These are phyloP conservation scores for Orcinus orca DNA, from an alignment of 2,113 vertebrate species.

Conservation along the genomic window DNA sequence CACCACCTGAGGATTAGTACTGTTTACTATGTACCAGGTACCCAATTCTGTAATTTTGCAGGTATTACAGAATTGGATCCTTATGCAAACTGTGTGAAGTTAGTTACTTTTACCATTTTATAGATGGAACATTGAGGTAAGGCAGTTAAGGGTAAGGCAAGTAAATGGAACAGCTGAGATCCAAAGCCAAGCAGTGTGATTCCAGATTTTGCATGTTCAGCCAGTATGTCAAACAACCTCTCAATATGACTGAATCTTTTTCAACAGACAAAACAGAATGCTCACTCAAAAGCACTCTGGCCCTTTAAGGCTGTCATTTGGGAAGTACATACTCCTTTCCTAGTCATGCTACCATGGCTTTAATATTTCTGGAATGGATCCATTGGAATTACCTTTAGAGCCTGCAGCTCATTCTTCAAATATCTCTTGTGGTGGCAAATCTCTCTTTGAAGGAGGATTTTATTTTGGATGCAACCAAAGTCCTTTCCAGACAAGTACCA, in stretches of 20 bases:
- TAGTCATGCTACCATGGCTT: background rate
- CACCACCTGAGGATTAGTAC: background rate
- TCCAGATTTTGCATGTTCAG: background rate
- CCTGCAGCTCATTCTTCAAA: slow-evolving; percentile 55
- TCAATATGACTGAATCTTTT: background rate
- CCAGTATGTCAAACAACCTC: background rate
- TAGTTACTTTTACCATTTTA: background rate
- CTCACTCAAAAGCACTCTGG: background rate
- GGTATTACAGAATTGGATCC: background rate
- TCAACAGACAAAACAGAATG: background rate
- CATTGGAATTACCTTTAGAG: background rate
- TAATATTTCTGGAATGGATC: background rate
- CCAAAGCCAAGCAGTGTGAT: background rate
- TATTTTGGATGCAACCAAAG: background rate
- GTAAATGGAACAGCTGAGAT: background rate
- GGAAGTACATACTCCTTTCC: background rate
- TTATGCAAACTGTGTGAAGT: background rate
- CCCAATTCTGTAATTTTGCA: background rate
- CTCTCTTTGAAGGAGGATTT: slow-evolving; percentile 30
- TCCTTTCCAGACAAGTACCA: background rate
- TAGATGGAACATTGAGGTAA: background rate
- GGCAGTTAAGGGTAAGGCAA: background rate
- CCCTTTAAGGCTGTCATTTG: slow-evolving; percentile 5
- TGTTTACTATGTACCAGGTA: background rate
- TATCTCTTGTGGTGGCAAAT: background rate